Conservation (phyloP, 2,797 vertebrate genomes). For the Cetoscarus ocellatus region DNA sequence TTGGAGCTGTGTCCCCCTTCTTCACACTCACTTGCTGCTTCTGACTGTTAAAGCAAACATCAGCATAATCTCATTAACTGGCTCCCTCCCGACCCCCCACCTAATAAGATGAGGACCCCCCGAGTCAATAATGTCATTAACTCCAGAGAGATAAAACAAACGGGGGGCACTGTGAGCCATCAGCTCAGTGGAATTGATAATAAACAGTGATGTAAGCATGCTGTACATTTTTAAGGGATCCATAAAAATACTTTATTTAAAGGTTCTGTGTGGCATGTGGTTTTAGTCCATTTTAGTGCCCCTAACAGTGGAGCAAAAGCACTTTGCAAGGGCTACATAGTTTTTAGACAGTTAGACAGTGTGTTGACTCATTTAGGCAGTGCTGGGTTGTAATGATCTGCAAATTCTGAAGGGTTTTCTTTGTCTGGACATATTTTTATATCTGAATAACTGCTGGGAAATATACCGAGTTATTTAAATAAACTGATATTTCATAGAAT, state of each 20-base stretch:
- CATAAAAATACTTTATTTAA: neutral
- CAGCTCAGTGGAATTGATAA: neutral
- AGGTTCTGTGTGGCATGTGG: no score
- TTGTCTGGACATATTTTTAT: no score
- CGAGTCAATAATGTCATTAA: conserved; percentile 2
- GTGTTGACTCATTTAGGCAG: no score
- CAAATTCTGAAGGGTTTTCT: no score
- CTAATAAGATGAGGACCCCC: neutral
- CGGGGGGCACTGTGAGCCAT: neutral
- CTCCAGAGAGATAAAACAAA: conserved; percentile 30
- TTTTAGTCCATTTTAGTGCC: no score
- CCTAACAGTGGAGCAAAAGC: no score
- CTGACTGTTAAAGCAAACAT: conserved; percentile 38
- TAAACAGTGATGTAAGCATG: neutral
- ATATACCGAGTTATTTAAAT: no score
- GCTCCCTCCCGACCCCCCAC: conserved; percentile 5
- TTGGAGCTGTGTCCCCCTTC: neutral
- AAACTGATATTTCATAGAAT: no score
- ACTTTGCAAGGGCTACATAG: no score
- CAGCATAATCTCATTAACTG: conserved; percentile 51
- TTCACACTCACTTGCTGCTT: conserved; percentile 6
- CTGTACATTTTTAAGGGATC: neutral
- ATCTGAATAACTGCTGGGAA: no score
- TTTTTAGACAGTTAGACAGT: no score
- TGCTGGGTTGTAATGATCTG: no score